Evolutionary conservation across 1,140 invertebrate genomes (phyloP), one percentile per base, ranked within the genome.

Genomic region (Monomorium pharaonis): DNA sequence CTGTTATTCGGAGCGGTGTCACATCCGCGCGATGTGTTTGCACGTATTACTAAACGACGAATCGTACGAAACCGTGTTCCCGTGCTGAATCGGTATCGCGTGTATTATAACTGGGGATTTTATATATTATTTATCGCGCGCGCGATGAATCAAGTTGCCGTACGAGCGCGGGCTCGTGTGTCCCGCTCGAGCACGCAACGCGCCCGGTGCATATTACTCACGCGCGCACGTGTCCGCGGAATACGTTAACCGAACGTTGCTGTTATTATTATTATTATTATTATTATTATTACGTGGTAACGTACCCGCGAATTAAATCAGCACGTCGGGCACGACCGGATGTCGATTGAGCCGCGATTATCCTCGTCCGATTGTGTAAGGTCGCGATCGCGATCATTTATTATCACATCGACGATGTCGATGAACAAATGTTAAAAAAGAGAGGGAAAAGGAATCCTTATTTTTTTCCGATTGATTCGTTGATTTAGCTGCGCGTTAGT

Each of bases 201-300:
- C 5, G n/a, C n/a, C 65, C 30, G 56, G 47, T 76, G 70, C 56
- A 62, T 62, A 47, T 84, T 49, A 58, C 30, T 69, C 49, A 72
- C 27, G 24, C 47, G 51, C 51, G 80, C 80, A 81, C 27, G 42
- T 84, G 81, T 30, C 51, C 18, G 42, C 72, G 24, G 76, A 60
- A 69, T 86, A 84, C 27, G 60, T 88, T 84, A 44, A 7, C 30
- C 67, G 47, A 84, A 84, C 18, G 58, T 78, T n/a, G 10, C 18
- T 83, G 1, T 78, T 72, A 77, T 58, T 67, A 88, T 72, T 62
- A 77, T n/a, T n/a, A n/a, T n/a, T n/a, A n/a, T n/a, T n/a, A n/a
- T n/a, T n/a, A 3, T 78, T 72, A 77, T 58, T 67, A 88, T 72
- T 62, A 77, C 63, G 12, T 77, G 37, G 49, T 47, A 65, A 75